A percentile compares a stretch with the other conserved stretches of the same genome.
Conservation (phyloP, 2,797 vertebrate genomes). For the Melanotaenia trifasciata region DNA sequence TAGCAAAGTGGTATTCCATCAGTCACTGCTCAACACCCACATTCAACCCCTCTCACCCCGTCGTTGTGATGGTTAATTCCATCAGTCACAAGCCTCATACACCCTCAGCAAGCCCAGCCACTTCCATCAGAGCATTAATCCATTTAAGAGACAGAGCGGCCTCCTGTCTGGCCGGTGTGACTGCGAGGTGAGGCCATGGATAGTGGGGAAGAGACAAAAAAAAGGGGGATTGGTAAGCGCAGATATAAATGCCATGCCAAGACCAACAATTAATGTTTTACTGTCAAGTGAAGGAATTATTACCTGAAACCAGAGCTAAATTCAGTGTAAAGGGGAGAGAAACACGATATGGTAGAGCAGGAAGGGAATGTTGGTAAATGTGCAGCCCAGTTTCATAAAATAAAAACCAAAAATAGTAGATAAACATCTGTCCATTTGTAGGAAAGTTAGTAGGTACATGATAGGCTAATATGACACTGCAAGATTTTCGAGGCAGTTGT, state of each 20-base stretch:
- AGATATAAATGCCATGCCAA: slow-evolving; percentile 53
- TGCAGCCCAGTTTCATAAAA: no score
- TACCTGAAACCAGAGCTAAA: no score
- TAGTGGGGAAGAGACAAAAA: neutral
- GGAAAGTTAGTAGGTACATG: no score
- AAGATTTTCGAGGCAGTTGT: no score
- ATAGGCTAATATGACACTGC: no score
- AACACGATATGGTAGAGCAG: no score
- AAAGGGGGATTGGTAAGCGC: slow-evolving; percentile 37
- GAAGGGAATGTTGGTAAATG: no score
- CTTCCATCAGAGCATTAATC: slow-evolving; percentile 76
- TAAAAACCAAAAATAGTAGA: no score
- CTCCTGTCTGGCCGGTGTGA: slow-evolving; percentile 54
- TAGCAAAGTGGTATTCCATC: slow-evolving; percentile 65
- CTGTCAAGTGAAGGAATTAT: no score
- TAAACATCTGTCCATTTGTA: no score
- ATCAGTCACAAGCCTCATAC: slow-evolving; percentile 75
- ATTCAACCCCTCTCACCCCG: slow-evolving; percentile 63
- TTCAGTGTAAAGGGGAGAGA: no score
- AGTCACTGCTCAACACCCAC: slow-evolving; percentile 71
- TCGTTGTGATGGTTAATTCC: slow-evolving; percentile 76
- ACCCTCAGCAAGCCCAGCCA: slow-evolving; percentile 51
- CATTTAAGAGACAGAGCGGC: slow-evolving; percentile 67
- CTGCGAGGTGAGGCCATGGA: slow-evolving; percentile 44
- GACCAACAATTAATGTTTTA: slow-evolving; percentile 35